Evolutionary conservation across 2,797 vertebrate species (phyloP), one percentile per base, ranked within the genome.

Genomic region (Chanos chanos): DNA sequence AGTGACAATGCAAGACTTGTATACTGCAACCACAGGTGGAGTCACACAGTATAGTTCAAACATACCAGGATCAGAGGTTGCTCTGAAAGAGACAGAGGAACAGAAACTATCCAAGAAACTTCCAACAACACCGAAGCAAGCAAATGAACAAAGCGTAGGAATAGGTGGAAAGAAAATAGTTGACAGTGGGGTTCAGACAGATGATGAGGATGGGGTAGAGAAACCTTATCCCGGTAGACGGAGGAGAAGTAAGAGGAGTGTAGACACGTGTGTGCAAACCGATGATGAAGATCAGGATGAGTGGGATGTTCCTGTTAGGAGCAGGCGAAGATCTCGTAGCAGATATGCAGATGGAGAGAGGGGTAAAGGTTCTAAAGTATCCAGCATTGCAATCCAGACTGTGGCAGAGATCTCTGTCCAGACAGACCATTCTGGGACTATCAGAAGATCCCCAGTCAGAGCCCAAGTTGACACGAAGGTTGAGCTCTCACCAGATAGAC

Each of bases 401-500:
- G 95, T 98, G 41, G 92, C 96, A 43, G 96, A 99, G 84, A 99
- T 96, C 74, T 99, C 97, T 41, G 96, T 99, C 34, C 97, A 99
- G 83, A 99, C 97, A 18, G 97, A 99, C 76, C 93, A 96, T 31
- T 92, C 94, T 27, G 97, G 96, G 75, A 91, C 89, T 39, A 92
- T 98, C 78, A 93, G 92, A 81, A 91, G 87, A 36, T 95, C 97
- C 58, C 93, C 90, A 43, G 51, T 96, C 45, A 85, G 89, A 64
- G 91, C 92, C 30, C 88, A 91, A 67, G 77, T 94, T 77, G 95
- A 98, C 76, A 91, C 94, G 40, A 96, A 94, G 70, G 90, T 98
- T 78, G 95, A 99, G 91, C 95, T 99, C 41, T 81, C 94, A 79
- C 96, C 95, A 64, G n/a, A n/a, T n/a, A n/a, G n/a, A 34, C 94